Base-by-base conservation (phyloP, 2,888 invertebrate genomes). In the Aricia artaxerxes region DNA sequence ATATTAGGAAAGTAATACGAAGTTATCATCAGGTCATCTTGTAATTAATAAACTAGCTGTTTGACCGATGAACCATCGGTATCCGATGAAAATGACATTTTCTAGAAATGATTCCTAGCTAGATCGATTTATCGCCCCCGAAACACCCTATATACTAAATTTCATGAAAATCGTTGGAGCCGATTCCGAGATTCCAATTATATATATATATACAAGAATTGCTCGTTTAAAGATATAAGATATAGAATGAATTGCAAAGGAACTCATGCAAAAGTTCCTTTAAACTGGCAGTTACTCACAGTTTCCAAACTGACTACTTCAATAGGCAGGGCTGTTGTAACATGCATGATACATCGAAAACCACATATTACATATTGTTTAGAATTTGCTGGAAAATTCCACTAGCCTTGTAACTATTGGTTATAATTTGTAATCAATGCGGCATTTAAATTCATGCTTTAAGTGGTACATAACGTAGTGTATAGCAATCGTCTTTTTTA, bases 331-430 rank as follows among this genome's bases (percentile, higher is more conserved):
- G 69, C 69, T 69, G 69, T 69, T 35, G 69, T 38, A 69, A 69
- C 69, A 69, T 64, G 4, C 69, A 69, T 69, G 35, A 69, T 64
- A 11, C 69, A 69, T 69, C 69, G 69, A 69, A 69, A 69, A 69
- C 69, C 35, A 31, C 69, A 13, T 35, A 38, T 69, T 69, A 69
- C 69, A 35, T 16, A 69, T 38, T 38, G 69, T 69, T 69, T 16
- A 13, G 5, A 13, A 69, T 69, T 38, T 69, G 13, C 35, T 35
- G 13, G 69, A 31, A 64, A 64, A 31, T 64, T 64, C 69, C 35
- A 38, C 69, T 16, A 5, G 16, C 69, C 69, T 69, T 69, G 35
- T 1, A 61, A 24, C 7, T 24, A n/a, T 24, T 13, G n/a, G 11
- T 49, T 61, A 24, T 61, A 24, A 61, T 61, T 61, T n/a, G 61